Percentiles rank a stretch among this genome's conserved stretches.
phyloP scores from a whole-genome alignment of 2,888 invertebrate species.

The Synanthedon andrenaeformis region DNA sequence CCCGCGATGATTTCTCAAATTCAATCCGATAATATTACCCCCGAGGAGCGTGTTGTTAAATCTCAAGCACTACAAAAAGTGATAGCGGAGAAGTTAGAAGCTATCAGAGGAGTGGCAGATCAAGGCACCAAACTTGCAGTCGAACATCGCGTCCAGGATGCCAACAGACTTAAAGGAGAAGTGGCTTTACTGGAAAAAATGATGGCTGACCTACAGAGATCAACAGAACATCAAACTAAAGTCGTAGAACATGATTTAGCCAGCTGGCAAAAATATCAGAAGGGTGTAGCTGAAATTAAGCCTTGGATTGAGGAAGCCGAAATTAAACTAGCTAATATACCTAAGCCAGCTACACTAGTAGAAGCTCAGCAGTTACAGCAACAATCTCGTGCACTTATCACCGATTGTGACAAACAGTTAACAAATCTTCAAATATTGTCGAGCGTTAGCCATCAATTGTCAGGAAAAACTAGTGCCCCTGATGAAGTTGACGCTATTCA shows the following conservation, averaged over 20 bases:
- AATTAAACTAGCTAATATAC: constrained; percentile 77
- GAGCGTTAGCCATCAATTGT: constrained; percentile 79
- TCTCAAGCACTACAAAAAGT: constrained; percentile 81
- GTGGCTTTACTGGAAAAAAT: constrained; percentile 80
- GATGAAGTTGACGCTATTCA: constrained; percentile 88
- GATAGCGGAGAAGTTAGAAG: constrained; percentile 79
- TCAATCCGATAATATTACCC: constrained; percentile 81
- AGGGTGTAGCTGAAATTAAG: constrained; percentile 81
- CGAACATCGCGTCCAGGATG: constrained; percentile 77
- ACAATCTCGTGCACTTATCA: constrained; percentile 78
- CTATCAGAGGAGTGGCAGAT: constrained; percentile 78
- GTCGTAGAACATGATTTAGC: constrained; percentile 82
- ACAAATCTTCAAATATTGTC: constrained; percentile 80
- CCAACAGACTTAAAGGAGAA: constrained; percentile 80
- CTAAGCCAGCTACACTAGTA: constrained; percentile 81
- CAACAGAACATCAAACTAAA: constrained; percentile 81
- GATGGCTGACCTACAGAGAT: constrained; percentile 80
- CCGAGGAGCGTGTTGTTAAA: constrained; percentile 84
- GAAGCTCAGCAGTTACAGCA: constrained; percentile 86
- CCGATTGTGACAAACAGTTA: constrained; percentile 82
- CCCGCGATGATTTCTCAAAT: constrained; percentile 81
- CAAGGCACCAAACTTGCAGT: constrained; percentile 81
- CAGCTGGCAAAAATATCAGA: constrained; percentile 88
- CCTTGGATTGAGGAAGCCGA: constrained; percentile 93
- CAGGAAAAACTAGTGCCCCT: constrained; percentile 80